phyloP scores from a whole-genome alignment of 2,113 vertebrate species.

The Gyps fulvus region DNA sequence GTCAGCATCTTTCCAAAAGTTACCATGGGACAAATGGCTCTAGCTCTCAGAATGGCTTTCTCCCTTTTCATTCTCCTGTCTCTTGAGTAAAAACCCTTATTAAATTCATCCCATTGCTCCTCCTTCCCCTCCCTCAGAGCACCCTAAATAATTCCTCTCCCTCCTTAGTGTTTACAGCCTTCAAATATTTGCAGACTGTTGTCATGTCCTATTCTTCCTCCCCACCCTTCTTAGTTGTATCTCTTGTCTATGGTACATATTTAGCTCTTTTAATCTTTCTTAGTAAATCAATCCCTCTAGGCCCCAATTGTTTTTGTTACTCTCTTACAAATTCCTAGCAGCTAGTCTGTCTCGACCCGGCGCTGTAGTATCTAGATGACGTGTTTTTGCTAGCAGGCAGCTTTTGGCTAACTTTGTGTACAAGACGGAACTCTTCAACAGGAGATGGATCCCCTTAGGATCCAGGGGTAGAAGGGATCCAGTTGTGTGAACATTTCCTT shows the following conservation, averaged over 20 bases:
- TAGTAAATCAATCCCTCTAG: conserved; percentile 54
- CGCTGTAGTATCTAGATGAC: neutral
- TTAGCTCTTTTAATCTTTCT: conserved; percentile 63
- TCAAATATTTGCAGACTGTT: conserved; percentile 58
- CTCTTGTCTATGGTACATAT: conserved; percentile 49
- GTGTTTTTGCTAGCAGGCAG: conserved; percentile 20
- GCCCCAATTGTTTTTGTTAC: neutral
- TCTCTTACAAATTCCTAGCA: conserved; percentile 39
- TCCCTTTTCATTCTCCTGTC: neutral
- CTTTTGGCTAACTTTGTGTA: neutral
- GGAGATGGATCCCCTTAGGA: neutral
- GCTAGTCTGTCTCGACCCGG: neutral
- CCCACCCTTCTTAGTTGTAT: conserved; percentile 44
- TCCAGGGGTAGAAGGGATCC: neutral
- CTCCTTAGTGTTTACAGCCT: conserved; percentile 34
- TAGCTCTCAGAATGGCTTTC: neutral
- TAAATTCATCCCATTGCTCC: neutral
- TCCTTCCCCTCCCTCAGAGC: neutral
- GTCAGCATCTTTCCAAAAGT: neutral
- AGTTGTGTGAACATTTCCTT: neutral
- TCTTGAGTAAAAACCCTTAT: neutral
- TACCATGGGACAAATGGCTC: neutral
- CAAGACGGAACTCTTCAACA: neutral
- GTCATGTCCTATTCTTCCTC: conserved; percentile 49
- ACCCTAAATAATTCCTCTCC: conserved; percentile 45